Evolutionary conservation across 2,113 vertebrate genomes (phyloP), one percentile per base, ranked within the genome.

Genomic region (Spea bombifrons): DNA sequence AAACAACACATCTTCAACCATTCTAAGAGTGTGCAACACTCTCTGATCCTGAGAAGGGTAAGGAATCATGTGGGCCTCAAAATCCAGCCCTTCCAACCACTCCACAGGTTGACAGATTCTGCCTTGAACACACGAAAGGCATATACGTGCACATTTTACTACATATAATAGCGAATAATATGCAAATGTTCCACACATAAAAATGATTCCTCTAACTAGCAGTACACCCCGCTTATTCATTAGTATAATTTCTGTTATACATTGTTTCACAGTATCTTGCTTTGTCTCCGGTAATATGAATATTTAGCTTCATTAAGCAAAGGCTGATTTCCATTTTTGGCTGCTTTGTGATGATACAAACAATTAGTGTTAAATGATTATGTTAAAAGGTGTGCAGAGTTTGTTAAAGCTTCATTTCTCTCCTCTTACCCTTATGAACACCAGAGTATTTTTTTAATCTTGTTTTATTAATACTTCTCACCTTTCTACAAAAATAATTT

Each of bases 321-420:
- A 17, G 53, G n/a, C 47, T 73, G 70, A 55, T 71, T 74, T 66
- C 71, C 61, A 73, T 74, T 80, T 79, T 80, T 78, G 71, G 71
- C 65, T 80, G 78, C 71, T 63, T 55, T 80, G 71, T 80, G 71
- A 80, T 80, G 71, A 80, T 74, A 80, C 64, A 80, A 80, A 80
- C 78, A 80, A 80, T 80, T 80, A 80, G 78, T 30, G 71, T 74
- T 80, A 80, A 80, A 80, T 74, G 65, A 80, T 73, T 68, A 80
- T 80, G 78, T 46, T 74, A 74, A 74, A 80, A 74, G 78, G 78
- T 80, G 71, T 74, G 71, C 9, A 7, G 64, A 61, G 63, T 68
- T 67, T 65, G 73, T 68, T 68, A 80, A 80, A 80, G 71, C 64
- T 59, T 17, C 45, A 68, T 68, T 80, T 80, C 43, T 43, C 61